Percentiles rank a stretch among this genome's conserved stretches.
Evolutionary conservation across 2,113 vertebrate species (phyloP).

Genomic region (Scophthalmus maximus): DNA sequence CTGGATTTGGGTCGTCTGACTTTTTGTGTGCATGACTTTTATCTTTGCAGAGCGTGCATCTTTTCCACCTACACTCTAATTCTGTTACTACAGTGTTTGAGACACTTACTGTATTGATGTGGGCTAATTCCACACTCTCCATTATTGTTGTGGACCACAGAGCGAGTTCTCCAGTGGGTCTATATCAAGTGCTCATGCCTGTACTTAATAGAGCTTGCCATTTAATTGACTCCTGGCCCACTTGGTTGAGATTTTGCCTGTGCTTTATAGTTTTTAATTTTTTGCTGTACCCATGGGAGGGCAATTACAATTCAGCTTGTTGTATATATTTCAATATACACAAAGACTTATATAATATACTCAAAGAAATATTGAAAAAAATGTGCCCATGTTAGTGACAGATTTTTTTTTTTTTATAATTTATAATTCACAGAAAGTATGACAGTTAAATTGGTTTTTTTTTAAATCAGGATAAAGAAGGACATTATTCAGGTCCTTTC

Average conservation of each 20-base stretch:
- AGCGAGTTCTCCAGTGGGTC: slow-evolving; percentile 45
- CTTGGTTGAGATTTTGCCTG: slow-evolving; percentile 55
- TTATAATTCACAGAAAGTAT: background rate
- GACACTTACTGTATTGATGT: slow-evolving; percentile 49
- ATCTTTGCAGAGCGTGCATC: background rate
- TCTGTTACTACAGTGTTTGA: slow-evolving; percentile 30
- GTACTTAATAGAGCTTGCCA: slow-evolving; percentile 69
- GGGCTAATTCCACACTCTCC: slow-evolving; percentile 51
- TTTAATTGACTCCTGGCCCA: slow-evolving; percentile 58
- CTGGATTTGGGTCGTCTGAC: background rate
- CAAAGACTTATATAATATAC: too few relatives aligned
- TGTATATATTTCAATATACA: slow-evolving; percentile 35
- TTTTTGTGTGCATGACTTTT: background rate
- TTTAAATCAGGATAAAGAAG: background rate
- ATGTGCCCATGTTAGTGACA: too few relatives aligned
- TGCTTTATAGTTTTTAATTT: slow-evolving; percentile 58
- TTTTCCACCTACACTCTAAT: slow-evolving; percentile 24
- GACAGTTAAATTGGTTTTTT: background rate
- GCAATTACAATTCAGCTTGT: slow-evolving; percentile 39
- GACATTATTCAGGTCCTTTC: background rate
- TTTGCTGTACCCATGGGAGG: slow-evolving; percentile 28
- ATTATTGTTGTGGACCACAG: slow-evolving; percentile 53
- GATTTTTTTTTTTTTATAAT: too few relatives aligned
- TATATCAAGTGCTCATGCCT: slow-evolving; percentile 64
- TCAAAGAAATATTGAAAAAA: too few relatives aligned